phyloP scores from a whole-genome alignment of 2,888 invertebrate species.

The Eudemis profundana region DNA sequence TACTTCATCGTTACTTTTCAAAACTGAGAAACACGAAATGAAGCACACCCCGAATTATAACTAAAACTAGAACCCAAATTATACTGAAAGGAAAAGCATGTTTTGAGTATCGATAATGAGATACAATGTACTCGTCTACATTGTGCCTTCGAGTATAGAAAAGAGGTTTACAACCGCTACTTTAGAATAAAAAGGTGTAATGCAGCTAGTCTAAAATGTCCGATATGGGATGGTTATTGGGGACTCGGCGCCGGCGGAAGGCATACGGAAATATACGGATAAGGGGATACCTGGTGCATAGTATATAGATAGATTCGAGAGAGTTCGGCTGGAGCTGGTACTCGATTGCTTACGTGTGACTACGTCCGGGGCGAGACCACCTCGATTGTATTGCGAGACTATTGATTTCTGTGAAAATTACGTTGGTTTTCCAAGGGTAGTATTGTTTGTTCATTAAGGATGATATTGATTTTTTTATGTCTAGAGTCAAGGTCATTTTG shows the following conservation, averaged over 20 bases:
- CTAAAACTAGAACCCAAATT: too few species aligned
- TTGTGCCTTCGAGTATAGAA: background rate
- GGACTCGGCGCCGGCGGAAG: slow-evolving; percentile 38
- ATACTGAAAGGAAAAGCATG: too few species aligned
- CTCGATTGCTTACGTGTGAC: slow-evolving; percentile 36
- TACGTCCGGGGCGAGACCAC: slow-evolving; percentile 25
- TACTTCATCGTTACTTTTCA: too few species aligned
- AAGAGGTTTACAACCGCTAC: slow-evolving; percentile 9
- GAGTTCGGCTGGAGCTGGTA: slow-evolving; percentile 10
- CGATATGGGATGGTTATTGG: slow-evolving; percentile 34
- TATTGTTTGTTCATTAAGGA: background rate
- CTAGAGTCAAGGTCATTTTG: background rate
- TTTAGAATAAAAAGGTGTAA: slow-evolving; percentile 19
- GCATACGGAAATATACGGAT: slow-evolving; percentile 30
- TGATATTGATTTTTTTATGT: background rate
- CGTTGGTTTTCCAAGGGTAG: background rate
- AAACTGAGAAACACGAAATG: too few species aligned
- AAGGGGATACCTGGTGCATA: slow-evolving; percentile 21
- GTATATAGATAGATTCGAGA: background rate
- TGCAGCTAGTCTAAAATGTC: slow-evolving; percentile 19
- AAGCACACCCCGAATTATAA: too few species aligned
- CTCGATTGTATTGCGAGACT: slow-evolving; percentile 10
- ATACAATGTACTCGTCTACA: too few species aligned
- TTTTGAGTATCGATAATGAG: background rate
- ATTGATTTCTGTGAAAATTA: slow-evolving; percentile 24